Percentiles rank a stretch among this genome's conserved stretches.
phyloP scores from a whole-genome alignment of 1,140 invertebrate species.

The Lordiphosa stackelbergi region DNA sequence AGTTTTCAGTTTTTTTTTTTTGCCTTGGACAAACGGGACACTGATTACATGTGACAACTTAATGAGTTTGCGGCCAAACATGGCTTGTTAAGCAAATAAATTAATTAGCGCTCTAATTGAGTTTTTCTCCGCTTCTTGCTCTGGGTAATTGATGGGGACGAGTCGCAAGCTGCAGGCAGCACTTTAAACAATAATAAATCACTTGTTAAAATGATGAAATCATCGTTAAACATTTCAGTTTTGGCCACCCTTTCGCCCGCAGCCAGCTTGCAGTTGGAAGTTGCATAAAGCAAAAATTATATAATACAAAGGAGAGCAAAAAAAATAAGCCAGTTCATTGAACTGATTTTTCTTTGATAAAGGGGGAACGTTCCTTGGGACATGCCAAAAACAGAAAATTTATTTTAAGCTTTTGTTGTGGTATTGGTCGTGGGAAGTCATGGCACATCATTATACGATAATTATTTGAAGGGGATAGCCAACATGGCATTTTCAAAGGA shows the following conservation, averaged over 20 bases:
- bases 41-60: slow-evolving; percentile 75
- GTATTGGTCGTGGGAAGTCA: slow-evolving; percentile 19
- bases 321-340: slow-evolving; percentile 21
- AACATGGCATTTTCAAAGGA: too few species aligned
- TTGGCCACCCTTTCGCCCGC: slow-evolving; percentile 9
- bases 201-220: slow-evolving; percentile 49
- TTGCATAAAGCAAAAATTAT: slow-evolving; percentile 18
- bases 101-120: slow-evolving; percentile 71
- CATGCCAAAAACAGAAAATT: slow-evolving; percentile 57
- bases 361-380: slow-evolving; percentile 8
- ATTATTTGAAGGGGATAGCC: slow-evolving; percentile 41
- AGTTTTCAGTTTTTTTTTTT: slow-evolving; percentile 56
- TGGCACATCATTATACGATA: slow-evolving; percentile 72
- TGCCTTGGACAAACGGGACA: slow-evolving; percentile 36
- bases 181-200: slow-evolving; percentile 58
- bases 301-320: slow-evolving; percentile 24
- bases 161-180: slow-evolving; percentile 7
- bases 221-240: slow-evolving; percentile 43
- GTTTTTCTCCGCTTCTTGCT: slow-evolving; percentile 30
- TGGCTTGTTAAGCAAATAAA: slow-evolving; percentile 72
- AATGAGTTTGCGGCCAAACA: slow-evolving; percentile 74
- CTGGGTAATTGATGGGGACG: slow-evolving; percentile 36
- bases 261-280: slow-evolving; percentile 1
- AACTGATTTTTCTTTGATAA: slow-evolving; percentile 22
- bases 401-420: slow-evolving; percentile 25